These are phyloP conservation scores for Theonella swinhoei DNA, from an alignment of 37 sponge, comb jelly and placozoan genomes.

Conservation along the genomic window DNA sequence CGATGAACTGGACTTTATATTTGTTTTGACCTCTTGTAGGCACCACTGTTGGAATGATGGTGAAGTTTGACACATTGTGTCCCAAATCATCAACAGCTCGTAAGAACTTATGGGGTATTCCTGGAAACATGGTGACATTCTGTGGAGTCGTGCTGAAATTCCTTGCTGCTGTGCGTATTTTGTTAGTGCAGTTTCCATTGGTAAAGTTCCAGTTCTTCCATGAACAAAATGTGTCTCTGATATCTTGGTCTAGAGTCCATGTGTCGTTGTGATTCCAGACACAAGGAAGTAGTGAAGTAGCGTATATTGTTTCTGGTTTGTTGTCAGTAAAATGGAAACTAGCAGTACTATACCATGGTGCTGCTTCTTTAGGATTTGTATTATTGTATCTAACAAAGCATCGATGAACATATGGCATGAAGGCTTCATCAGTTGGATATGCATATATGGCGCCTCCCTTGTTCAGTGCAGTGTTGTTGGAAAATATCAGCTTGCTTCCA, in stretches of 20 bases:
- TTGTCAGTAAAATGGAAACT: not conserved
- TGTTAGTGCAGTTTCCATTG: not conserved
- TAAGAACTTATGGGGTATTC: no score
- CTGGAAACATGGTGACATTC: no score
- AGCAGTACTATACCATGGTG: not conserved
- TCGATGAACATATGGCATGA: not conserved
- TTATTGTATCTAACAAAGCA: not conserved
- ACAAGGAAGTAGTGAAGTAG: not conserved
- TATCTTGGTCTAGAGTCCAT: not conserved
- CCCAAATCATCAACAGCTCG: not conserved
- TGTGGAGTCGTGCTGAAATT: not conserved
- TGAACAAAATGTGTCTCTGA: not conserved
- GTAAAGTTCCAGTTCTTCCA: not conserved
- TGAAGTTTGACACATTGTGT: not conserved
- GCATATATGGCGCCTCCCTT: not conserved
- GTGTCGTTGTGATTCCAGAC: not conserved
- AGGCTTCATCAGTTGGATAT: not conserved
- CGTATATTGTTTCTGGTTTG: not conserved
- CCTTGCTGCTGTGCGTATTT: not conserved
- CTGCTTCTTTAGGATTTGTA: not conserved
- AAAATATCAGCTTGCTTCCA: not conserved
- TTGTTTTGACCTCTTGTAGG: not conserved
- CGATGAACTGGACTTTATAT: not conserved
- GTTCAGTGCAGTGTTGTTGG: not conserved
- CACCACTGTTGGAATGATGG: not conserved